phyloP scores from a whole-genome alignment of 2,888 invertebrate species.

The Apantesis nais region DNA sequence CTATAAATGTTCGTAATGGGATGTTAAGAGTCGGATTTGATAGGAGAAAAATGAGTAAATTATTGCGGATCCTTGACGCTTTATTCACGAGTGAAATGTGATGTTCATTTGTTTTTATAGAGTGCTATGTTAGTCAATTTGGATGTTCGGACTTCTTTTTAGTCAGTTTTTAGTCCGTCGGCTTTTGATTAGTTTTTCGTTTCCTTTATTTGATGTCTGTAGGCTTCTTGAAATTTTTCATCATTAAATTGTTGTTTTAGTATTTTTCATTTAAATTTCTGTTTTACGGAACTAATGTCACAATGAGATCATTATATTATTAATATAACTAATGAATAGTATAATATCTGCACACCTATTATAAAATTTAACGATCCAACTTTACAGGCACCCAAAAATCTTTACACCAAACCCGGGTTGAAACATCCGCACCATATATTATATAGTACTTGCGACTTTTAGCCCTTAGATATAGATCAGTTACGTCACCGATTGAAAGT shows the following conservation, averaged over 20 bases:
- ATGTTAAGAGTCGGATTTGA: conserved; percentile 37
- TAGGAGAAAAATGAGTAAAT: conserved; percentile 10
- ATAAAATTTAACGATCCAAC: neutral
- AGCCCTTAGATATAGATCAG: conserved; percentile 26
- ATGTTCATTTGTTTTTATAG: neutral
- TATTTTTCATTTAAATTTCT: neutral
- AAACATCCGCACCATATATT: conserved; percentile 11
- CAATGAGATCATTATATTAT: neutral
- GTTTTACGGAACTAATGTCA: too few relatives aligned
- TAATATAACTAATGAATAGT: neutral
- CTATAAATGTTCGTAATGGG: conserved; percentile 43
- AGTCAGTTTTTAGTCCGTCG: neutral
- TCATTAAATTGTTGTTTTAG: neutral
- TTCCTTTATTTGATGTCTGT: neutral
- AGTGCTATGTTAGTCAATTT: neutral
- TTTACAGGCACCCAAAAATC: neutral
- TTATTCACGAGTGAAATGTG: conserved; percentile 1
- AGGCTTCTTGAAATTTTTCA: neutral
- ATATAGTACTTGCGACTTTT: conserved; percentile 19
- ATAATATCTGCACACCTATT: neutral
- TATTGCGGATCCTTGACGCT: conserved; percentile 7
- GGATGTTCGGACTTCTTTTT: too few relatives aligned
- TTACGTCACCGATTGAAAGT: conserved; percentile 43
- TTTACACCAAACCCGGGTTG: neutral
- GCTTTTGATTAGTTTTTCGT: neutral